Base-by-base conservation (phyloP, 1,140 invertebrate genomes). In the Ditylenchus dipsaci region DNA sequence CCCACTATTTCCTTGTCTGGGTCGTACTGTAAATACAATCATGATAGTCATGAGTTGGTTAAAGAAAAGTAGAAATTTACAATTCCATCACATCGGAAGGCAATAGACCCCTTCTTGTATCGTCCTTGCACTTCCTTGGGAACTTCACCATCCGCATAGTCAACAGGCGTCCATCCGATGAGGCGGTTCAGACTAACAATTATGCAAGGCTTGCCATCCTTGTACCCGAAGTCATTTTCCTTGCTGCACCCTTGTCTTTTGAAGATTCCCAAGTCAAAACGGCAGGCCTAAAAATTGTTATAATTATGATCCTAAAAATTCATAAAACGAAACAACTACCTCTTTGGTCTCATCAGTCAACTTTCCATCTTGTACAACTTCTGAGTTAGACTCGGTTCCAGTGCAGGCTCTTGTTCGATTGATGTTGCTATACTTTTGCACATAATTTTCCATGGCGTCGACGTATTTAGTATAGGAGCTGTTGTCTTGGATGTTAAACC, bases 161-260 rank as follows among this genome's bases (percentile, higher is more conserved):
- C 53, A 15, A 68, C 71, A 30, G 80, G 80, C 17, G 56, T 61
- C 80, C 80, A 82, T 63, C 79, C 81, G 57, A 82, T 82, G 0
- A 82, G 70, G 49, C 80, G 79, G 67, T 82, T 82, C 42, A 82
- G 60, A 0, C 81, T 76, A 15, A 82, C 23, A 30, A 81, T 75
- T 8, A 83, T 68, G 61, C 80, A 82, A 11, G 80, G 80, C 56
- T 69, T 78, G n/a, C 80, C 72, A 45, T 69, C 57, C 47, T 78
- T 77, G 69, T 75, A 82, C 42, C 80, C 80, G 58, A 76, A 82
- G 42, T 72, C 72, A 33, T 73, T 74, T 1, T 62, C 45, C 11
- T 69, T 67, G 23, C 59, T 49, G 60, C 80, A 82, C 13, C 72
- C 77, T 38, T 65, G 62, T 17, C 49, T 47, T 15, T 78, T 59